Base-by-base conservation (phyloP, 2,888 invertebrate species). In the Caenorhabditis wallacei region DNA sequence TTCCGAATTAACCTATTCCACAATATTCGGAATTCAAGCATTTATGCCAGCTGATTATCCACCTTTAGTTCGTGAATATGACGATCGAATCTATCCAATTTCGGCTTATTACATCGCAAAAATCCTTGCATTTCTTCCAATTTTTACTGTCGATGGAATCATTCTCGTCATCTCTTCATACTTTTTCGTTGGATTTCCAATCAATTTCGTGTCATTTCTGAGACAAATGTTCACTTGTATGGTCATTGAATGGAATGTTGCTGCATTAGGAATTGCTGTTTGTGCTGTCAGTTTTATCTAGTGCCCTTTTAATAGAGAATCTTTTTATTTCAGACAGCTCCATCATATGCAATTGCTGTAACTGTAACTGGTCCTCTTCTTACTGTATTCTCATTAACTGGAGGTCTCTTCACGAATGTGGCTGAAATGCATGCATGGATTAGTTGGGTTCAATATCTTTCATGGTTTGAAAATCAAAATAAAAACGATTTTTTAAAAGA, bases 1-100 rank as follows among this genome's bases (percentile, higher is more conserved):
- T 59, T 96, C 96, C 18, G 96, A 96, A 92, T 95, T 96, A 95
- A 97, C 97, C 7, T 97, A 97, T 92, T 96, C 96, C 91, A 87
- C 97, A 92, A 95, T 96, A 16, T 96, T 96, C 92, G 96, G 96
- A 80, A 97, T 97, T 54, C 95, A 97, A 83, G 95, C 89, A 8
- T 96, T 96, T 46, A 97, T 97, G 92, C 96, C 96, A 87, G 94
- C 95, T 0, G 97, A 97, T 92, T 94, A 96, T 48, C 96, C 96
- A 0, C 95, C 97, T 80, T 96, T 97, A 92, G 94, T 96, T 85
- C 93, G 96, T n/a, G 97, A 97, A 92, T 95, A 97, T 89, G 94
- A 95, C 85, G 96, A 96, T 92, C 96, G 96, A 30, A 95, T 97
- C 94, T 97, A 97, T 90, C 94, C 96, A 61, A 95, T 90, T n/a